phyloP scores from a whole-genome alignment of 2,888 invertebrate species.

The Drosophila pseudotakahashii region DNA sequence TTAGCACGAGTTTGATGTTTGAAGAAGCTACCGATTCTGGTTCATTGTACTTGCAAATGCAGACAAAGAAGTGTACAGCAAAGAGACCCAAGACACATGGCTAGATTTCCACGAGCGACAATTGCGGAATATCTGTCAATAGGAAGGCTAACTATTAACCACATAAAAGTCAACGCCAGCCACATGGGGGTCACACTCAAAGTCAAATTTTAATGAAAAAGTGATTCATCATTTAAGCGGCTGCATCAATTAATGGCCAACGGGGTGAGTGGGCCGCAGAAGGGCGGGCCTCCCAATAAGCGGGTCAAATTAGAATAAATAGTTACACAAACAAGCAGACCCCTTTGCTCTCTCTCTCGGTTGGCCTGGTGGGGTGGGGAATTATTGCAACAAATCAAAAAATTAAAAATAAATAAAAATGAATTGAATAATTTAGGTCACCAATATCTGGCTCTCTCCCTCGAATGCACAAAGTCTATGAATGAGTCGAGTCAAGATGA shows the following conservation, averaged over 20 bases:
- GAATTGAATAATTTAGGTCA: slow-evolving; percentile 84
- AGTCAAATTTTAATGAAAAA: slow-evolving; percentile 81
- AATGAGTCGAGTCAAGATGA: slow-evolving; percentile 36
- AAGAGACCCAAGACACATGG: slow-evolving; percentile 2
- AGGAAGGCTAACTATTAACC: slow-evolving; percentile 34
- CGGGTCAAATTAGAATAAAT: slow-evolving; percentile 84
- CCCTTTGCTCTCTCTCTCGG: slow-evolving; percentile 62
- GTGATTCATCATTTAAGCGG: slow-evolving; percentile 82
- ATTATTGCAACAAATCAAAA: slow-evolving; percentile 81
- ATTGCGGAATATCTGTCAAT: slow-evolving; percentile 13
- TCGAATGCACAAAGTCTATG: slow-evolving; percentile 24
- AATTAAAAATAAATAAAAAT: slow-evolving; percentile 83
- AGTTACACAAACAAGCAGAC: slow-evolving; percentile 79
- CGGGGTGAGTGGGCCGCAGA: slow-evolving; percentile 56
- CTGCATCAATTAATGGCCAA: slow-evolving; percentile 72
- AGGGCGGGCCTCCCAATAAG: slow-evolving; percentile 67
- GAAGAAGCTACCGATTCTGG: slow-evolving; percentile 28
- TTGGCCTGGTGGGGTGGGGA: neutral
- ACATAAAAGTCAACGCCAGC: slow-evolving; percentile 58
- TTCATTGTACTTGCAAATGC: slow-evolving; percentile 22
- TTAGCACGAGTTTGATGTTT: slow-evolving; percentile 24
- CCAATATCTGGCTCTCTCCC: slow-evolving; percentile 47
- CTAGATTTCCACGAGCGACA: slow-evolving; percentile 13
- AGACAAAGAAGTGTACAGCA: slow-evolving; percentile 7
- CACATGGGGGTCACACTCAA: slow-evolving; percentile 80